Conservation (phyloP, 92 coral and sea anemone species). For the Muricea muricata region DNA sequence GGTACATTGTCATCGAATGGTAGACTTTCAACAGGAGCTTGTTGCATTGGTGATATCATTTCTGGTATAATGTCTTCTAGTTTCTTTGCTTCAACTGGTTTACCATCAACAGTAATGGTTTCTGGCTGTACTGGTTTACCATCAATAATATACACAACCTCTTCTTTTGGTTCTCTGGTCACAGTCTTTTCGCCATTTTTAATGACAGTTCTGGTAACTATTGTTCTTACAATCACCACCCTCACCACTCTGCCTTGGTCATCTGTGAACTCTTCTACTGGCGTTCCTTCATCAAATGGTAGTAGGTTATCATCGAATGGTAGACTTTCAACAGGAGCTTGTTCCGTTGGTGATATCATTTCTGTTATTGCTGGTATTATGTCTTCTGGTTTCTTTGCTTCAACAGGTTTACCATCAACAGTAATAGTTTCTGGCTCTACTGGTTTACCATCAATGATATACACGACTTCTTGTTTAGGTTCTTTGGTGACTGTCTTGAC, state of each 20-base stretch:
- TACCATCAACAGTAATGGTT: constrained; percentile 27
- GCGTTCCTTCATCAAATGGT: constrained; percentile 40
- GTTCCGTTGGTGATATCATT: constrained; percentile 11
- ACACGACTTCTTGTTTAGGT: constrained; percentile 43
- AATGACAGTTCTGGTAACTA: constrained; percentile 55
- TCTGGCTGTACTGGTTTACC: constrained; percentile 42
- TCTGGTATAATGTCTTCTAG: constrained; percentile 31
- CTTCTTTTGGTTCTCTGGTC: constrained; percentile 50
- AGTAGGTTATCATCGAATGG: constrained; percentile 58
- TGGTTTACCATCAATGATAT: constrained; percentile 36
- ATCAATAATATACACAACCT: constrained; percentile 42
- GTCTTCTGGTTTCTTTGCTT: constrained; percentile 40
- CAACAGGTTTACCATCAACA: constrained; percentile 36
- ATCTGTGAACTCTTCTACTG: constrained; percentile 50
- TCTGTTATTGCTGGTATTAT: constrained; percentile 2
- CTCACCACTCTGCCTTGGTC: constrained; percentile 53
- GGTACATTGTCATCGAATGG: not conserved
- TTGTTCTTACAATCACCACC: constrained; percentile 5
- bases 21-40: constrained; percentile 31
- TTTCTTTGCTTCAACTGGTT: constrained; percentile 47
- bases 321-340: constrained; percentile 27
- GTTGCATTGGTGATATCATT: too few species aligned
- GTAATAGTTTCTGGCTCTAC: constrained; percentile 36
- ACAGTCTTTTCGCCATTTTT: constrained; percentile 40
- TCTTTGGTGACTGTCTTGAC: constrained; percentile 22